phyloP scores from a whole-genome alignment of 2,888 invertebrate species.

The Cephus runcator region DNA sequence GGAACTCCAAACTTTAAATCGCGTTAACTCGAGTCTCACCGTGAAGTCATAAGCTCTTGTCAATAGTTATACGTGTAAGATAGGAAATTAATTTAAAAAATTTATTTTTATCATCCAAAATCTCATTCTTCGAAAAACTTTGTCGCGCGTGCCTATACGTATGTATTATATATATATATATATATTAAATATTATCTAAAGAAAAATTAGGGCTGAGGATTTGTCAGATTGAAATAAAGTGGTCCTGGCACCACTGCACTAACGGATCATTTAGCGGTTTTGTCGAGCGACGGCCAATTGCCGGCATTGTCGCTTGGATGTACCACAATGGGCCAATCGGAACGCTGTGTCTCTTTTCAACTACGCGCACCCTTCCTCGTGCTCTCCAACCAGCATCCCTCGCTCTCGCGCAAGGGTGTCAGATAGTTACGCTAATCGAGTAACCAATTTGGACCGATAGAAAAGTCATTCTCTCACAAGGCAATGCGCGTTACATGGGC shows the following conservation, averaged over 20 bases:
- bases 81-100: constrained; percentile 3
- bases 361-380: constrained; percentile 33
- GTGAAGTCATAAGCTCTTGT: not conserved
- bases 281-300: constrained; percentile 67
- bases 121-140: not conserved
- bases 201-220: constrained; percentile 34
- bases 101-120: not conserved
- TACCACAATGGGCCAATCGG: constrained; percentile 67
- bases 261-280: constrained; percentile 67
- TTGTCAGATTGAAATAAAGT: constrained; percentile 66
- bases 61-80: not conserved
- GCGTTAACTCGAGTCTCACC: constrained; percentile 11
- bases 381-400: constrained; percentile 19
- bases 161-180: no score
- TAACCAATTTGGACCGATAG: constrained; percentile 58
- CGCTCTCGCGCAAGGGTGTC: constrained; percentile 40
- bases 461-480: constrained; percentile 44
- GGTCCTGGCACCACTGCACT: constrained; percentile 61
- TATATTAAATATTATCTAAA: not conserved
- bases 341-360: constrained; percentile 61
- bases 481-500: not conserved
- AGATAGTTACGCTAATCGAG: constrained; percentile 59
- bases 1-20: constrained; percentile 15
- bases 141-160: not conserved
- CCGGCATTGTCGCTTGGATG: constrained; percentile 65